Evolutionary conservation across 2,888 invertebrate genomes (phyloP).

Genomic region (Rhagonycha lutea): DNA sequence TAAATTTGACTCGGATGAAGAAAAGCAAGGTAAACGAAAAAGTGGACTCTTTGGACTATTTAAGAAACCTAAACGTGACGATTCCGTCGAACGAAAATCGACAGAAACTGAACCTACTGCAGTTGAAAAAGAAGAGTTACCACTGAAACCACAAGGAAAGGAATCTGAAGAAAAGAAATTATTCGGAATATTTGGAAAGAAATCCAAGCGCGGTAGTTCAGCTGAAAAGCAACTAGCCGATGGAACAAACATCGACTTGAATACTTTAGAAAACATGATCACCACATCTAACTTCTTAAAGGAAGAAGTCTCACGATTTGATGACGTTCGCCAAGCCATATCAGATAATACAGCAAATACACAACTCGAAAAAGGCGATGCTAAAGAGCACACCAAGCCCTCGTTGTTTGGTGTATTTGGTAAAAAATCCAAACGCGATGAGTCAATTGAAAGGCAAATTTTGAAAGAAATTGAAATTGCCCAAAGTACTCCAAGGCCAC

Average conservation of each 20-base stretch:
- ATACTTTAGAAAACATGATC: background rate
- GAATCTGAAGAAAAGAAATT: slow-evolving; percentile 14
- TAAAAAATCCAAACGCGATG: slow-evolving; percentile 18
- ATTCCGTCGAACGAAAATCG: slow-evolving; percentile 27
- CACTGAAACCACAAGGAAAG: slow-evolving; percentile 24
- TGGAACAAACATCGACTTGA: background rate
- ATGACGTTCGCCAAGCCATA: background rate
- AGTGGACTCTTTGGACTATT: slow-evolving; percentile 41
- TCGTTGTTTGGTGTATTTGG: slow-evolving; percentile 19
- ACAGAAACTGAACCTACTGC: background rate
- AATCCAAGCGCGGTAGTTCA: background rate
- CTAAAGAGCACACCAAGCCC: background rate
- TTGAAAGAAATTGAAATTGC: background rate
- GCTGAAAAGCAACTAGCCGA: background rate
- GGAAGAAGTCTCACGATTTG: background rate
- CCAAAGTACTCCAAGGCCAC: background rate
- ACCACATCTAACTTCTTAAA: background rate
- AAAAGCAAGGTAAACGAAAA: slow-evolving; percentile 28
- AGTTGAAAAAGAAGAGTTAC: background rate
- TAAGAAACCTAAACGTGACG: slow-evolving; percentile 41
- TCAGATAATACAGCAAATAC: background rate
- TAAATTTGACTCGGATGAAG: slow-evolving; percentile 17
- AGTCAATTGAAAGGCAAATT: background rate
- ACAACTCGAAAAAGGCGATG: background rate
- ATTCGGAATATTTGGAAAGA: background rate